These are phyloP conservation scores for Aphelocoma coerulescens DNA, from an alignment of 2,113 vertebrate species.

Conservation along the genomic window DNA sequence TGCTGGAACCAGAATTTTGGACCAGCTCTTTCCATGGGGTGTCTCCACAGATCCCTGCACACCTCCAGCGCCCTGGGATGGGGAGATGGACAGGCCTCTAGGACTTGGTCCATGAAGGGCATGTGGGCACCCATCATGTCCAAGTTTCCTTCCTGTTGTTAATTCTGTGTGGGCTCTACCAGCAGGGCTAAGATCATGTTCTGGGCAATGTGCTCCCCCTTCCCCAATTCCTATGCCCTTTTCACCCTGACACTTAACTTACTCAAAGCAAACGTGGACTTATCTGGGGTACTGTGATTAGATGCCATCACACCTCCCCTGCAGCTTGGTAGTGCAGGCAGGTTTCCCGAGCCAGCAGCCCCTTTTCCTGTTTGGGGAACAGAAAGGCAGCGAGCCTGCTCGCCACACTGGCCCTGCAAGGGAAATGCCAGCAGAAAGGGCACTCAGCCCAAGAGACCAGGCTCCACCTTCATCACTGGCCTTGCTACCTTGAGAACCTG, in stretches of 20 bases:
- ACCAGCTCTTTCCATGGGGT: neutral
- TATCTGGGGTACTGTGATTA: neutral
- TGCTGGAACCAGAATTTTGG: neutral
- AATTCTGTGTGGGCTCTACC: neutral
- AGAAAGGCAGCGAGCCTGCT: neutral
- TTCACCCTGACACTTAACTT: neutral
- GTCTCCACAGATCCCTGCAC: neutral
- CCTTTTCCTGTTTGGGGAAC: neutral
- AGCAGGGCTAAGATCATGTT: neutral
- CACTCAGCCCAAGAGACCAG: neutral
- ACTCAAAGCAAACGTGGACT: neutral
- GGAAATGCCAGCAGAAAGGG: neutral
- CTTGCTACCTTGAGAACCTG: neutral
- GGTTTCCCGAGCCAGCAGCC: neutral
- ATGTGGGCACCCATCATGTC: neutral
- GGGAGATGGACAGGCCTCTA: neutral
- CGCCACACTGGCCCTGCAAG: accelerated
- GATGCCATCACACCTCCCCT: neutral
- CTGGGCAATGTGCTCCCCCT: no score
- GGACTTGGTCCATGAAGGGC: neutral
- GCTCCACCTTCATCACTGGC: neutral
- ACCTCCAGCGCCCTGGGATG: neutral
- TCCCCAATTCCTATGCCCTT: neutral
- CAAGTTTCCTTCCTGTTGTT: neutral
- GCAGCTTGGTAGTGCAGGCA: neutral